phyloP scores from a whole-genome alignment of 2,113 vertebrate genomes.

The Seriola aureovittata region DNA sequence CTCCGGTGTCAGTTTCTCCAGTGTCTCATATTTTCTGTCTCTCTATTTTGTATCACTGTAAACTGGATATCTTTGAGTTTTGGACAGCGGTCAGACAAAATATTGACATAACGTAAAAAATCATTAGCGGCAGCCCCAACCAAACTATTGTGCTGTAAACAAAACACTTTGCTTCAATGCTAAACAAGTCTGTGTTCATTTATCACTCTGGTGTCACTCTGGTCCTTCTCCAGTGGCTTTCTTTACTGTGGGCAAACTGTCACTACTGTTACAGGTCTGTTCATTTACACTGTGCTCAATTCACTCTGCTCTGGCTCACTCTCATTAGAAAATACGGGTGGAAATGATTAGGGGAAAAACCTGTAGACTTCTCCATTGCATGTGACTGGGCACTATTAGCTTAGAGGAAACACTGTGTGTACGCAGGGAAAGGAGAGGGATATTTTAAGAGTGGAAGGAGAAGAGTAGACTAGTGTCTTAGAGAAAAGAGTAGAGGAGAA shows the following conservation, averaged over 20 bases:
- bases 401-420: background rate
- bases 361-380: background rate
- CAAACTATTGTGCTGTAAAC: background rate
- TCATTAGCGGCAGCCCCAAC: background rate
- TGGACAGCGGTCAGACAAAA: no score
- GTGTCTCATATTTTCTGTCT: no score
- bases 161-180: background rate
- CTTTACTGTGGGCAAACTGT: background rate
- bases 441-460: background rate
- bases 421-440: background rate
- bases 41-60: no score
- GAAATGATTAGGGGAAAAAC: background rate
- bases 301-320: background rate
- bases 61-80: no score
- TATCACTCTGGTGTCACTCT: no score
- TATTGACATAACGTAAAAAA: no score
- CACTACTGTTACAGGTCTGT: background rate
- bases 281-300: background rate
- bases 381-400: background rate
- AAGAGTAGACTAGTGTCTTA: background rate
- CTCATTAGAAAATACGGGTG: background rate
- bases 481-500: background rate
- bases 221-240: background rate
- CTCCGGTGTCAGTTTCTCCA: no score
- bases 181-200: no score